These are phyloP conservation scores for Sarcoramphus papa DNA, from an alignment of 2,797 vertebrate genomes.

Conservation along the genomic window DNA sequence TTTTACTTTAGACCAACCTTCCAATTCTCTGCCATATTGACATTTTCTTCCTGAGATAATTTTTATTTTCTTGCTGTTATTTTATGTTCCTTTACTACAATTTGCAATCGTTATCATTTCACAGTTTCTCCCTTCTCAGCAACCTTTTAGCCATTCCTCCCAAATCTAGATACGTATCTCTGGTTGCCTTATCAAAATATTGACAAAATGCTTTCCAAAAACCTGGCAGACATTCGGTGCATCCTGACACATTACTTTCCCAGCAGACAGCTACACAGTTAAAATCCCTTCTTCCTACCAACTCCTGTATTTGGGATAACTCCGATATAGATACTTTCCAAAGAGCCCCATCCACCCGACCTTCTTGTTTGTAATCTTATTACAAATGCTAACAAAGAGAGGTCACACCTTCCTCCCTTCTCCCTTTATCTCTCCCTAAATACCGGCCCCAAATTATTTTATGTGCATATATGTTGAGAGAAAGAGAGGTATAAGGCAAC, in stretches of 20 bases:
- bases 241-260: not conserved
- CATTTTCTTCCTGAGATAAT: not conserved
- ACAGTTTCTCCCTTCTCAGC: not conserved
- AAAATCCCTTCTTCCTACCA: not conserved
- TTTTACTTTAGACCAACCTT: not conserved
- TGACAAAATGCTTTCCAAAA: not conserved
- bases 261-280: not conserved
- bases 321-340: not conserved
- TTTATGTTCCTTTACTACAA: not conserved
- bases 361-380: not conserved
- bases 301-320: not conserved
- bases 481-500: not conserved
- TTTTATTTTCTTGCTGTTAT: not conserved
- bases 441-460: not conserved
- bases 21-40: not conserved
- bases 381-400: not conserved
- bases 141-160: not conserved
- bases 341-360: not conserved
- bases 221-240: not conserved
- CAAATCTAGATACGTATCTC: not conserved
- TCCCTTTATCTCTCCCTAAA: not conserved
- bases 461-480: not conserved
- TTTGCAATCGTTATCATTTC: not conserved
- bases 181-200: not conserved
- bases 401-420: not conserved